phyloP scores from a whole-genome alignment of 2,113 vertebrate genomes.

The Ariopsis seemanni region DNA sequence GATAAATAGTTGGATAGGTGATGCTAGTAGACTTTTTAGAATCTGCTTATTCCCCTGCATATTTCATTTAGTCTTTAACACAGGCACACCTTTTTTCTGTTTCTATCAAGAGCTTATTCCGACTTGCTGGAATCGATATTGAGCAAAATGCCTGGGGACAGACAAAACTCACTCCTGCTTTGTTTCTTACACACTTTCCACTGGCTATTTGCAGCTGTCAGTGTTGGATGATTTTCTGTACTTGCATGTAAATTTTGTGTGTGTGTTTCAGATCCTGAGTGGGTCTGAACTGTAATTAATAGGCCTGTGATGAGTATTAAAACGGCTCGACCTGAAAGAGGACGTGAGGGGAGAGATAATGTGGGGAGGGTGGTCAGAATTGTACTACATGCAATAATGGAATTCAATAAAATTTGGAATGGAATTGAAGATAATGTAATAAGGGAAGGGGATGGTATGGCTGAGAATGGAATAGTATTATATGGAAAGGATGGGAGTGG shows the following conservation, averaged over 20 bases:
- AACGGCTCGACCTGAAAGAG: conserved; percentile 71
- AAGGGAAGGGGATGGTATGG: too few relatives aligned
- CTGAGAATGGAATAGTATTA: neutral
- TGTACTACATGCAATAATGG: neutral
- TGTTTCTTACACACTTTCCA: conserved; percentile 45
- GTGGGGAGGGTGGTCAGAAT: neutral
- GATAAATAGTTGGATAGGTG: neutral
- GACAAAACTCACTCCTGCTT: conserved; percentile 14
- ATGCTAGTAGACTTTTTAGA: neutral
- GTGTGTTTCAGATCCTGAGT: conserved; percentile 58
- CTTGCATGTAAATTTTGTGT: conserved; percentile 62
- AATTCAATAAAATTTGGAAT: neutral
- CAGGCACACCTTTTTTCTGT: conserved; percentile 13
- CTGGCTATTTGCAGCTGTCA: conserved; percentile 68
- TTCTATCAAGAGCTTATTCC: conserved; percentile 43
- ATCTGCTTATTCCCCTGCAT: neutral
- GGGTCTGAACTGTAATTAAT: conserved; percentile 73
- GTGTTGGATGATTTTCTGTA: conserved; percentile 65
- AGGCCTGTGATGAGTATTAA: conserved; percentile 74
- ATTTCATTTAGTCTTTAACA: conserved; percentile 9
- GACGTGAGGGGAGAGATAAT: conserved; percentile 62
- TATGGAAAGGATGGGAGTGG: neutral
- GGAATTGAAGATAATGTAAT: neutral
- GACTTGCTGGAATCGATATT: conserved; percentile 43
- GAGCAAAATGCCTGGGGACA: conserved; percentile 21